These are phyloP conservation scores for Liasis olivaceus DNA, from an alignment of 2,797 vertebrate genomes.

Conservation along the genomic window DNA sequence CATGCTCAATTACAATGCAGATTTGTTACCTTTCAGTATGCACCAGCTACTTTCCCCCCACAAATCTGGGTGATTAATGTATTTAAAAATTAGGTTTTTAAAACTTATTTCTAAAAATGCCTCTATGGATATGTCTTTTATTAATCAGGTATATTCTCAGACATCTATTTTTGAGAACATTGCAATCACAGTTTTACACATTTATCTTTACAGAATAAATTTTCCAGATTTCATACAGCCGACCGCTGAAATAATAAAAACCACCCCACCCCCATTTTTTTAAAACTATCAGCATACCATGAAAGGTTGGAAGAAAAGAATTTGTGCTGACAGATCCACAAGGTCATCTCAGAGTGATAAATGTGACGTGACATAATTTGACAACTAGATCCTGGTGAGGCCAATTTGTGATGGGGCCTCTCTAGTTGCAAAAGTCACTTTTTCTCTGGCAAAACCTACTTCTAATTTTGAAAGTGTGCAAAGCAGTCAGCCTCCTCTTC, in stretches of 20 bases:
- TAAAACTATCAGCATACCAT: not conserved
- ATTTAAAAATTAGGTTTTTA: not conserved
- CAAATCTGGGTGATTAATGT: constrained; percentile 1
- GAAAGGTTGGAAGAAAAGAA: not conserved
- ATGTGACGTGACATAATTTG: not conserved
- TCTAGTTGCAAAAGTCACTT: not conserved
- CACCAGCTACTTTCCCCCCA: not conserved
- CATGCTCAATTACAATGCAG: constrained; percentile 16
- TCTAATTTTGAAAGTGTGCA: not conserved
- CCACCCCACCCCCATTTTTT: not conserved
- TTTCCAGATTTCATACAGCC: not conserved
- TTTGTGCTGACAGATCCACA: not conserved
- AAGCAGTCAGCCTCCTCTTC: not conserved
- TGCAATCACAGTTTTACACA: not conserved
- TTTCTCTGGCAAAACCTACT: not conserved
- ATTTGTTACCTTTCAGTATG: constrained; percentile 5
- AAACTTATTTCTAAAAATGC: not conserved
- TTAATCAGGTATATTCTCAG: not conserved
- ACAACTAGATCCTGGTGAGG: not conserved
- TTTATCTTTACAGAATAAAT: not conserved
- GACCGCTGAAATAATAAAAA: not conserved
- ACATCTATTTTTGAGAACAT: not conserved
- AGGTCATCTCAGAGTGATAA: not conserved
- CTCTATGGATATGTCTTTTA: not conserved
- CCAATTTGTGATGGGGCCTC: not conserved